Conservation (phyloP, 2,888 invertebrate species). For the Thumatha senex region DNA sequence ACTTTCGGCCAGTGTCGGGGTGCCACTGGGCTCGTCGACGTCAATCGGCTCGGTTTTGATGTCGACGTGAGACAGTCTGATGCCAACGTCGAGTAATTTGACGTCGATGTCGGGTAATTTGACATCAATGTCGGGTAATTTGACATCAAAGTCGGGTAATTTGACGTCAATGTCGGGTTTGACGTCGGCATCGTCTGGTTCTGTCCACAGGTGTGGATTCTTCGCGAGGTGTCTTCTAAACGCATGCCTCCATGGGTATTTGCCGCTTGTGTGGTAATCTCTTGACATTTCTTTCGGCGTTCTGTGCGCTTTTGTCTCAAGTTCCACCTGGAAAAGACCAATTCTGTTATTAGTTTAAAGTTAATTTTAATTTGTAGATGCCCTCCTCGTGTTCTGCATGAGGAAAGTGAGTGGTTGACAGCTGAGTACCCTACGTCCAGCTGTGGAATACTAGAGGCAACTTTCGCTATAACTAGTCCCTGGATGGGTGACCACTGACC, state of each 20-base stretch:
- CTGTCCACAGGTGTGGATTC: conserved; percentile 61
- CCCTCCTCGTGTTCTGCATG: too few species aligned
- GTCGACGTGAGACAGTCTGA: conserved; percentile 15
- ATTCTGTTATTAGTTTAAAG: background rate
- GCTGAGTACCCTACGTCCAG: too few species aligned
- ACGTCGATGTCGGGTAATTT: conserved; percentile 13
- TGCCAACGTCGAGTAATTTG: conserved; percentile 25
- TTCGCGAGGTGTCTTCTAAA: conserved; percentile 63
- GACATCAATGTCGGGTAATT: conserved; percentile 20
- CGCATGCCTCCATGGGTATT: conserved; percentile 69
- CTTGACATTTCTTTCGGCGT: conserved; percentile 66
- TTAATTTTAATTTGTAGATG: background rate
- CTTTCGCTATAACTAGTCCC: too few species aligned
- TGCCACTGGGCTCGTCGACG: conserved; percentile 18
- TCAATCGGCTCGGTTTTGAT: conserved; percentile 32
- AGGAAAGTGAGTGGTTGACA: background rate
- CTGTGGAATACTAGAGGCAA: too few species aligned
- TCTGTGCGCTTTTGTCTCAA: conserved; percentile 68
- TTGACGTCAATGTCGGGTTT: conserved; percentile 16
- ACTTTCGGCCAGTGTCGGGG: conserved; percentile 17
- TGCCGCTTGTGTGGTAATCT: conserved; percentile 72
- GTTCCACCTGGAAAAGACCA: conserved; percentile 53
- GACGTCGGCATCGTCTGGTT: conserved; percentile 10
- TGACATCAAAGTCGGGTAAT: conserved; percentile 10
- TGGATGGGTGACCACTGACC: too few species aligned